Base-by-base conservation (phyloP, 2,888 invertebrate genomes). In the Adineta ricciae region DNA sequence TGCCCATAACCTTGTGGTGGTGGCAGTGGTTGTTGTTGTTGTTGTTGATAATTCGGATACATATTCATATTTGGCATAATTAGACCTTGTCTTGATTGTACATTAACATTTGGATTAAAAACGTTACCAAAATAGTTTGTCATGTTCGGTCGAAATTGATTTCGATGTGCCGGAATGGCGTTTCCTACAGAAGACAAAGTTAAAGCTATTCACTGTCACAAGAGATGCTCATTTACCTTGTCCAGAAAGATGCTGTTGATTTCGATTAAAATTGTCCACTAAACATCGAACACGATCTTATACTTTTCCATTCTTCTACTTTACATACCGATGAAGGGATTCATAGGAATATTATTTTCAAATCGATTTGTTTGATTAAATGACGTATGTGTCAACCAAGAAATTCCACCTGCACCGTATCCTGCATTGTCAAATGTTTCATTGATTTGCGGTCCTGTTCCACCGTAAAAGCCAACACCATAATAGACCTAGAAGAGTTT, bases 341-440 rank as follows among this genome's bases (percentile, higher is more conserved):
- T 41, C 2, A 11, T 36, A 41, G 41, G 41, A 24, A 24, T 8
- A 78, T 24, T 32, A 38, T 78, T 78, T 11, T 78, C 41, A 5
- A 41, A 41, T 24, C 9, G 7, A 78, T 41, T 78, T n/a, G 78
- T 41, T 78, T 41, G 78, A 78, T 41, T 41, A 1, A 78, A 5
- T 41, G 78, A 38, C n/a, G 78, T n/a, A 38, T 78, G 78, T 41
- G 78, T 78, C 41, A 78, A 41, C 78, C 78, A 78, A 21, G 41
- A 41, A 24, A 78, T 78, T 24, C 78, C 78, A 78, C 78, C 41
- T 41, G 8, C 4, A n/a, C 41, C 78, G n/a, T 78, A 78, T 19
- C 78, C 78, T 14, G 41, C 78, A 78, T 78, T 78, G 5, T 64
- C 64, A 64, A 9, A 32, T 3, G 41, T 78, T 8, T 78, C 41